phyloP scores from a whole-genome alignment of 2,113 vertebrate genomes.

The Onychostruthus taczanowskii region DNA sequence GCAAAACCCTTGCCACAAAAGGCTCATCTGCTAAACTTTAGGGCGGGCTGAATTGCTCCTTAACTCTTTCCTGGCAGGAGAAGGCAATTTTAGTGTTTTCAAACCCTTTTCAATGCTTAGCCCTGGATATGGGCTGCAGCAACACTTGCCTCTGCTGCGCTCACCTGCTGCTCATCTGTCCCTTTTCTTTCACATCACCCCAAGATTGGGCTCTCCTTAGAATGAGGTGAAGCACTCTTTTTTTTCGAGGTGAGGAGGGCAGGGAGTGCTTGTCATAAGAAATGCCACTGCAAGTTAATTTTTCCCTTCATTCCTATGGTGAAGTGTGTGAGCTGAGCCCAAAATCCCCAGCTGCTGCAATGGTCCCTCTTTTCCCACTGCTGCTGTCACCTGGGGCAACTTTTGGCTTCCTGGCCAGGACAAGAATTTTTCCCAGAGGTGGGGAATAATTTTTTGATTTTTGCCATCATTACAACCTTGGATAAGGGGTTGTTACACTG shows the following conservation, averaged over 20 bases:
- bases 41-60: background rate
- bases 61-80: background rate
- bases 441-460: background rate
- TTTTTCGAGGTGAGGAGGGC: background rate
- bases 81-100: background rate
- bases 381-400: background rate
- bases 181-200: background rate
- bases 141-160: background rate
- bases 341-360: background rate
- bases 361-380: background rate
- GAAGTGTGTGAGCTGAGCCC: background rate
- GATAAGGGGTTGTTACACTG: background rate
- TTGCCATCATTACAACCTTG: background rate
- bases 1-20: background rate
- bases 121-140: rapidly evolving
- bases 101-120: background rate
- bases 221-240: background rate
- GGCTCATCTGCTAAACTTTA: background rate
- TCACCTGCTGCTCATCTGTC: background rate
- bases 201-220: background rate
- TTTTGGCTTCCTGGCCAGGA: background rate
- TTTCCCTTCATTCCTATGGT: background rate
- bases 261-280: background rate
- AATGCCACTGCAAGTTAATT: background rate
- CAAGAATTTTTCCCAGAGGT: background rate